Percentiles rank a stretch among this genome's conserved stretches.
Evolutionary conservation across 2,797 vertebrate species (phyloP).

Genomic region (Cryptoblepharus egeriae): DNA sequence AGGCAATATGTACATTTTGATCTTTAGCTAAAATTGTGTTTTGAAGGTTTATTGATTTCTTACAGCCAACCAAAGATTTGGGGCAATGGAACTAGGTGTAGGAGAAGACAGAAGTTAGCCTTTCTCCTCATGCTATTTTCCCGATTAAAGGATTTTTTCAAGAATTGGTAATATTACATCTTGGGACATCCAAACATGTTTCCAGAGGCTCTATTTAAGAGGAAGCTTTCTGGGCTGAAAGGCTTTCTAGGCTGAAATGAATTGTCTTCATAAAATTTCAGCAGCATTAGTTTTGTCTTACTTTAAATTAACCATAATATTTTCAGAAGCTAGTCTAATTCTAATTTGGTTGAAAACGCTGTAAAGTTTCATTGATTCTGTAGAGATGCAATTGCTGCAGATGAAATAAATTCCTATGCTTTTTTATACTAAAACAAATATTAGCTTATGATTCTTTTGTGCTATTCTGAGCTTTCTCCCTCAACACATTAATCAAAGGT

Average conservation of each 20-base stretch:
- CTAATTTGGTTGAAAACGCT: neutral
- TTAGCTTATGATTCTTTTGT: neutral
- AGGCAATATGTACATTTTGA: neutral
- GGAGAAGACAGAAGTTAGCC: too few relatives aligned
- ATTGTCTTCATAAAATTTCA: too few relatives aligned
- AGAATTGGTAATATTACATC: too few relatives aligned
- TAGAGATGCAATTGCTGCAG: neutral
- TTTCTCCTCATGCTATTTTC: too few relatives aligned
- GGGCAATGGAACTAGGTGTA: too few relatives aligned
- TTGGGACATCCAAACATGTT: too few relatives aligned
- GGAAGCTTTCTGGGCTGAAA: too few relatives aligned
- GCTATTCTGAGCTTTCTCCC: neutral
- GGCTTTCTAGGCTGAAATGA: too few relatives aligned
- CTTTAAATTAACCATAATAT: neutral
- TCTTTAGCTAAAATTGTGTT: neutral
- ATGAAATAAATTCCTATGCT: neutral
- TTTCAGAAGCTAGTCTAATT: neutral
- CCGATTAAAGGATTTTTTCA: too few relatives aligned
- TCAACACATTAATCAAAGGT: neutral
- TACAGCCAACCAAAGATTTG: neutral
- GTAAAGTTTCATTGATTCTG: neutral
- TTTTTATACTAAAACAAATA: conserved; percentile 21
- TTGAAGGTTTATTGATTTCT: neutral
- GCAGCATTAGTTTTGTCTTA: neutral
- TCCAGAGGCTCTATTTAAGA: too few relatives aligned